A percentile compares a stretch with the other conserved stretches of the same genome.
Evolutionary conservation across 1,140 invertebrate species (phyloP).

Genomic region (Lepidurus packardi): DNA sequence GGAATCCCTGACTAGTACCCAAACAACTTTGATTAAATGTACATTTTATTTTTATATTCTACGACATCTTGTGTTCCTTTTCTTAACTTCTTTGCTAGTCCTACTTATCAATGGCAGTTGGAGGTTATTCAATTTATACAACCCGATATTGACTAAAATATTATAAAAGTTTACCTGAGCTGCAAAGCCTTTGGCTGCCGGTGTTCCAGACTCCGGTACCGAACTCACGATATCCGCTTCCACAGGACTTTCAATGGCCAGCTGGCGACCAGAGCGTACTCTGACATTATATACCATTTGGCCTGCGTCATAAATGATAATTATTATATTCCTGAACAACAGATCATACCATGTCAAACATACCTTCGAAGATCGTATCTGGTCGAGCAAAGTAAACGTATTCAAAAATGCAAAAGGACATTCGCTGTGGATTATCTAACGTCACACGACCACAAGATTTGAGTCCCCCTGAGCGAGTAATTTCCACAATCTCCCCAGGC

Average conservation of each 20-base stretch:
- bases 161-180: slow-evolving; percentile 55
- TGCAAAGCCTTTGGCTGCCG: slow-evolving; percentile 88
- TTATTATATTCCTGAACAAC: no score
- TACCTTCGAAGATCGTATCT: slow-evolving; percentile 73
- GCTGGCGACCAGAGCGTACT: slow-evolving; percentile 81
- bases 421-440: slow-evolving; percentile 60
- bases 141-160: no score
- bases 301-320: slow-evolving; percentile 49
- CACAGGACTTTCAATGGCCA: slow-evolving; percentile 81
- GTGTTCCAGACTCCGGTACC: slow-evolving; percentile 93
- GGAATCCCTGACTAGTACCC: slow-evolving; percentile 67
- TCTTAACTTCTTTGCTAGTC: no score
- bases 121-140: no score
- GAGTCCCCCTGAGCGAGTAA: slow-evolving; percentile 72
- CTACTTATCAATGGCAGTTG: no score
- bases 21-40: not conserved
- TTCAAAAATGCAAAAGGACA: slow-evolving; percentile 96
- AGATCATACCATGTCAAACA: slow-evolving; percentile 17
- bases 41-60: no score
- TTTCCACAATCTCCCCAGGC: slow-evolving; percentile 91
- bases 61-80: no score
- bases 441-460: slow-evolving; percentile 60
- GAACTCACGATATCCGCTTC: slow-evolving; percentile 92
- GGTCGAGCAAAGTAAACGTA: slow-evolving; percentile 96
- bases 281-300: slow-evolving; percentile 95